Evolutionary conservation across 2,888 invertebrate genomes (phyloP).

Genomic region (Stramonita haemastoma): DNA sequence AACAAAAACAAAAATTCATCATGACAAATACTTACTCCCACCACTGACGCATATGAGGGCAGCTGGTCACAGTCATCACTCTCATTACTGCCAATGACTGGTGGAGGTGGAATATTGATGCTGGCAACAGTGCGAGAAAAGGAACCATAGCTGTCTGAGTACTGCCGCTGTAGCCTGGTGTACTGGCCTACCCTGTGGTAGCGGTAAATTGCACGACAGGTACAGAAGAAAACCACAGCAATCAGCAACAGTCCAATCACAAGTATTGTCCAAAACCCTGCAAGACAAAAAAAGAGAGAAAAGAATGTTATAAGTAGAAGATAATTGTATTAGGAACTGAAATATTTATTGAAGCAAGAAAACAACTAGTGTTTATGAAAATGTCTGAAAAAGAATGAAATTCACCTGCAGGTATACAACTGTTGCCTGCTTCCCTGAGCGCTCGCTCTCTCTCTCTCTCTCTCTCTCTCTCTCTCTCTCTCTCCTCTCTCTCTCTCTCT

Average conservation of each 20-base stretch:
- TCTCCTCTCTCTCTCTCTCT: too few species aligned
- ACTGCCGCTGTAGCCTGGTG: conserved; percentile 32
- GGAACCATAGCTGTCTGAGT: not conserved
- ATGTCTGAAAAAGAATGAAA: not conserved
- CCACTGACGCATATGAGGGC: conserved; percentile 35
- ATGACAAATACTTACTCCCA: not conserved
- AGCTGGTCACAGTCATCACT: not conserved
- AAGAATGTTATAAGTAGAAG: not conserved
- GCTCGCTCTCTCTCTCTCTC: too few species aligned
- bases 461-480: too few species aligned
- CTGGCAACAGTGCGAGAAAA: not conserved
- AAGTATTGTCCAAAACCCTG: conserved; percentile 38
- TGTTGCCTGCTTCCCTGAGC: too few species aligned
- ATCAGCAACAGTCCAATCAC: conserved; percentile 9
- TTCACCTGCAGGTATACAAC: too few species aligned
- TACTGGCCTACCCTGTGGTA: conserved; percentile 37
- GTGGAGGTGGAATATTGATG: not conserved
- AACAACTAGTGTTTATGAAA: not conserved
- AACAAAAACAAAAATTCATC: too few species aligned
- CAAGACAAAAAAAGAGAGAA: not conserved
- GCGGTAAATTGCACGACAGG: conserved; percentile 11
- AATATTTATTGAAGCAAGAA: not conserved
- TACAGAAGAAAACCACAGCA: not conserved
- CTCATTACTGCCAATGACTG: not conserved
- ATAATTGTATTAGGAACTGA: too few species aligned